Evolutionary conservation across 2,113 vertebrate genomes (phyloP).

Genomic region (Argyrosomus japonicus): DNA sequence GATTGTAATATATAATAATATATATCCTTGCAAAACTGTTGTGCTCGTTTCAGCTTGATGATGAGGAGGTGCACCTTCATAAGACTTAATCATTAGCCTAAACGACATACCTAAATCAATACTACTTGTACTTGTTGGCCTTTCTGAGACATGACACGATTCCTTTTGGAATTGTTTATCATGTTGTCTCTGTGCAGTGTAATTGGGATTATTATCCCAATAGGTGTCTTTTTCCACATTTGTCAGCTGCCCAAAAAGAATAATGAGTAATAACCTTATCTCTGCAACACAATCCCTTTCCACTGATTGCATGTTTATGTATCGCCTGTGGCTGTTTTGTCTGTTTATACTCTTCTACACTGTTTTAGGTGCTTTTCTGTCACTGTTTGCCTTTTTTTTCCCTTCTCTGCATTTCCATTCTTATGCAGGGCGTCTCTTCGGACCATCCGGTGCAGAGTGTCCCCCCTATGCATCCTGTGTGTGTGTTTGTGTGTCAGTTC

Average conservation of each 20-base stretch:
- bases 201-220: not conserved
- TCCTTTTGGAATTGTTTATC: constrained; percentile 9
- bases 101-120: not conserved
- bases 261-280: constrained; percentile 58
- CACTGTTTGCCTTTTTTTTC: constrained; percentile 48
- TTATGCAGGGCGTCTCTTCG: constrained; percentile 75
- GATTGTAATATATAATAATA: too few species aligned
- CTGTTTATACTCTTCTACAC: constrained; percentile 67
- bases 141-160: not conserved
- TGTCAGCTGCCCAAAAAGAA: constrained; percentile 59
- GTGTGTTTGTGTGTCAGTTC: constrained; percentile 32
- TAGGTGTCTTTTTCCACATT: constrained; percentile 36
- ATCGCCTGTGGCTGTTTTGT: constrained; percentile 59
- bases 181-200: not conserved
- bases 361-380: constrained; percentile 39
- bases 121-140: not conserved
- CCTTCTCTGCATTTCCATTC: constrained; percentile 78
- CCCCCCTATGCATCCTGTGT: constrained; percentile 28
- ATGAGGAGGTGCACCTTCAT: not conserved
- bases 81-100: not conserved
- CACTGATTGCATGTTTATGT: constrained; percentile 76
- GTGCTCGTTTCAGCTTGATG: not conserved
- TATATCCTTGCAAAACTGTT: not conserved
- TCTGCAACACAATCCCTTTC: constrained; percentile 58
- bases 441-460: constrained; percentile 55